Conservation (phyloP, 2,113 vertebrate genomes). For the Labeo rohita region DNA sequence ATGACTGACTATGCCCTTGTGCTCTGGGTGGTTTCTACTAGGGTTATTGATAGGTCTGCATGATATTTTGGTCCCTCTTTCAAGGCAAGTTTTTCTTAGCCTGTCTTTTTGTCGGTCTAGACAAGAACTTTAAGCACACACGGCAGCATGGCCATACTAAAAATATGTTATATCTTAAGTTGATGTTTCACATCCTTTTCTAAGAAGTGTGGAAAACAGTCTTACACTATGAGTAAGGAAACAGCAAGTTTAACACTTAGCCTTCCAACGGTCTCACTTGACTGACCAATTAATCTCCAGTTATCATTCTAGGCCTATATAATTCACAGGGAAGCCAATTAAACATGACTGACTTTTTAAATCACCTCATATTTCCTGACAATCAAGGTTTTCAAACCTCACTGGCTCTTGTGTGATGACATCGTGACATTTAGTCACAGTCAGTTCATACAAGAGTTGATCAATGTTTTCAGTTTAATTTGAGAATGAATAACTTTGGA, state of each 20-base stretch:
- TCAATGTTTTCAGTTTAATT: not conserved
- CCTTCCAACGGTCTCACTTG: not conserved
- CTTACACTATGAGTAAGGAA: not conserved
- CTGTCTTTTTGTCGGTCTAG: not conserved
- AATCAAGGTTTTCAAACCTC: not conserved
- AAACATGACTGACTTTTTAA: too few relatives aligned
- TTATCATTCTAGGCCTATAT: too few relatives aligned
- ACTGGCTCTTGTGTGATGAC: not conserved
- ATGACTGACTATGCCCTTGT: not conserved
- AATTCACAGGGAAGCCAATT: not conserved
- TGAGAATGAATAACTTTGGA: not conserved
- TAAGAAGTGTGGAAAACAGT: not conserved
- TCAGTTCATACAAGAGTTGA: too few relatives aligned
- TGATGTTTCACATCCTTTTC: conserved; percentile 10
- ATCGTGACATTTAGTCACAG: not conserved
- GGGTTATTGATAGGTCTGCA: not conserved
- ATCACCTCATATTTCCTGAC: not conserved
- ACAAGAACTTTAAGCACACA: not conserved
- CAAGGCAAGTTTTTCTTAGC: not conserved
- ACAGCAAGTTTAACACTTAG: not conserved
- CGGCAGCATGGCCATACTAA: not conserved
- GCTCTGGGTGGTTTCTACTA: not conserved
- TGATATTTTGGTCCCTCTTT: not conserved
- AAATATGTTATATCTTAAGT: not conserved
- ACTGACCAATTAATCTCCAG: too few relatives aligned